Conservation (phyloP, 2,797 vertebrate species). For the Labeo calbasu region DNA sequence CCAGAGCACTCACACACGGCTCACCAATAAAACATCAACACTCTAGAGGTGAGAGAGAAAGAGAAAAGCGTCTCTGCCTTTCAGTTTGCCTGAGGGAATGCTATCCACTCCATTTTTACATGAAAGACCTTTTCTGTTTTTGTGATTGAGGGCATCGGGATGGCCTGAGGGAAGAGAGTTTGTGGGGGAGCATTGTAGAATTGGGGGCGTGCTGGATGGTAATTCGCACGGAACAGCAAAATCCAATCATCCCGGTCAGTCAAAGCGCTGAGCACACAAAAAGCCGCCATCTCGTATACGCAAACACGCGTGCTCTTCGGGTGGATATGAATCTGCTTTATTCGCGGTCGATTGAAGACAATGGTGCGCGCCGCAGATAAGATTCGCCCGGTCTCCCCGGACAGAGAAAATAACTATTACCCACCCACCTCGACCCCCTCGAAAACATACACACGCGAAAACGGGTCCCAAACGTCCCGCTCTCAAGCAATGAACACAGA, state of each 20-base stretch:
- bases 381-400: conserved; percentile 56
- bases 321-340: conserved; percentile 64
- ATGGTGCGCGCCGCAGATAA: conserved; percentile 69
- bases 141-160: conserved; percentile 57
- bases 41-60: conserved; percentile 26
- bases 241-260: conserved; percentile 58
- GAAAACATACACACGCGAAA: conserved; percentile 45
- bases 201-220: conserved; percentile 26
- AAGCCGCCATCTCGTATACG: conserved; percentile 36
- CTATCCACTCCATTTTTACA: conserved; percentile 59
- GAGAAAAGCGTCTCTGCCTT: conserved; percentile 33
- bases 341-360: conserved; percentile 70
- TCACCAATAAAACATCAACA: conserved; percentile 49
- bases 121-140: conserved; percentile 58
- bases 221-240: conserved; percentile 57
- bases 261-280: conserved; percentile 66
- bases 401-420: conserved; percentile 47
- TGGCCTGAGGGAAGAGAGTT: conserved; percentile 45
- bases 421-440: conserved; percentile 23
- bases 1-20: conserved; percentile 36
- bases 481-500: conserved; percentile 64
- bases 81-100: conserved; percentile 51
- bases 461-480: conserved; percentile 25
- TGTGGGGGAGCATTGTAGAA: conserved; percentile 31
- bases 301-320: conserved; percentile 16